Evolutionary conservation across 2,797 vertebrate genomes (phyloP), one percentile per base, ranked within the genome.

Genomic region (Centroberyx gerrardi): DNA sequence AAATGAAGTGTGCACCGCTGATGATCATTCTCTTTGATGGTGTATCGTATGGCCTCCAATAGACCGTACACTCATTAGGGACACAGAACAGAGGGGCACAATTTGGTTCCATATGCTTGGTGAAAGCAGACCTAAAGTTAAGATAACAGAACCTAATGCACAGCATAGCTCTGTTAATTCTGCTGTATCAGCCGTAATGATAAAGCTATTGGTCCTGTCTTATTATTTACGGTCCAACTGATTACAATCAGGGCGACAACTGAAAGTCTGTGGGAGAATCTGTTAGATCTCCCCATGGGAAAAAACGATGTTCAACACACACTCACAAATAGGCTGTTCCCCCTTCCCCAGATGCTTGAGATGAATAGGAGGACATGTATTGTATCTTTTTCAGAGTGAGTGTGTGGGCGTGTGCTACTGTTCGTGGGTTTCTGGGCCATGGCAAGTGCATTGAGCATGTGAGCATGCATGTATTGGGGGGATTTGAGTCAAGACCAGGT

Each of bases 11-110:
- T 81, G 82, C 31, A 0, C 38, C 65, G n/a, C 74, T 79, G 83
- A 90, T 87, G 87, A 88, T 88, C 76, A 82, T 87, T 85, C 64
- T 72, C 81, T 87, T 84, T 89, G 86, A 92, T 90, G 89, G 83
- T 22, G 68, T 36, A 72, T 87, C 44, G 71, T 71, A 66, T 17
- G 22, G 74, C 61, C 7, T 80, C 86, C 81, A 70, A 63, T 72
- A 77, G 80, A 83, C 49, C 42, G 36, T 64, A 40, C 46, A 31
- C 55, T 88, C 82, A 87, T 87, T 85, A 88, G 79, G 14, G 33
- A 29, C 38, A 28, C 53, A 54, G 71, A 85, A 71, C 22, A 74
- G 53, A 79, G 28, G 42, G 14, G 76, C 61, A 31, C 48, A 61
- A 18, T 62, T 74, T 77, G 33, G 64, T 60, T 72, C 56, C 69